Percentiles rank a stretch among this genome's conserved stretches.
Conservation (phyloP, 2,888 invertebrate genomes). For the Eupelmus urozonus region DNA sequence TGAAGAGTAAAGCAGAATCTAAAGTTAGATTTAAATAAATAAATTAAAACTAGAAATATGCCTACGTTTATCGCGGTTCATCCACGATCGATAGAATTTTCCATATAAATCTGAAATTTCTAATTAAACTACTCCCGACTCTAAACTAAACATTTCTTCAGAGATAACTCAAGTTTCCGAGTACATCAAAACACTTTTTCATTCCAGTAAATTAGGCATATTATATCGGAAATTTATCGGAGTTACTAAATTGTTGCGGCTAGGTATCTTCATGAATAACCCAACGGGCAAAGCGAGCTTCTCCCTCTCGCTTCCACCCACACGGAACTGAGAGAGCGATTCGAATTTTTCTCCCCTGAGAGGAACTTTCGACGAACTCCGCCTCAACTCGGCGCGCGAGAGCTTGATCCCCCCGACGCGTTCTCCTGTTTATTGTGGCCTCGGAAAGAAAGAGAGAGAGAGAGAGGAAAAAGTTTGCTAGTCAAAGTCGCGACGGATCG, state of each 20-base stretch:
- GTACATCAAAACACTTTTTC: background rate
- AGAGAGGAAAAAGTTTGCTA: conserved; percentile 42
- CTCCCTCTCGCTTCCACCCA: background rate
- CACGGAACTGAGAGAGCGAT: conserved; percentile 43
- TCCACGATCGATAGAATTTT: too few species aligned
- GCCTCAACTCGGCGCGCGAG: conserved; percentile 3
- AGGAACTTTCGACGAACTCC: conserved; percentile 32
- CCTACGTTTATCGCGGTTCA: too few species aligned
- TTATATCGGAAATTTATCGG: conserved; percentile 39
- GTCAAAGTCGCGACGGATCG: conserved; percentile 51
- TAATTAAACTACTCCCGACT: too few species aligned
- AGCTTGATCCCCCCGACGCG: conserved; percentile 33
- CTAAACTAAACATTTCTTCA: background rate
- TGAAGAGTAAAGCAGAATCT: too few species aligned
- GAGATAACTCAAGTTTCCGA: background rate
- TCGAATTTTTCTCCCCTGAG: conserved; percentile 48
- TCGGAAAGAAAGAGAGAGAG: conserved; percentile 24
- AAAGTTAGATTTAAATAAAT: too few species aligned
- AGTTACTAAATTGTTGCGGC: conserved; percentile 42
- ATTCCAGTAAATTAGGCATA: conserved; percentile 32
- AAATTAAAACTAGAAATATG: too few species aligned
- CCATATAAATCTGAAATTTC: too few species aligned
- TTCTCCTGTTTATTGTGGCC: conserved; percentile 53
- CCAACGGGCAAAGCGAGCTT: conserved; percentile 26
- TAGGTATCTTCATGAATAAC: conserved; percentile 53